phyloP scores from a whole-genome alignment of 2,888 invertebrate genomes.

The Cordilura impudica region DNA sequence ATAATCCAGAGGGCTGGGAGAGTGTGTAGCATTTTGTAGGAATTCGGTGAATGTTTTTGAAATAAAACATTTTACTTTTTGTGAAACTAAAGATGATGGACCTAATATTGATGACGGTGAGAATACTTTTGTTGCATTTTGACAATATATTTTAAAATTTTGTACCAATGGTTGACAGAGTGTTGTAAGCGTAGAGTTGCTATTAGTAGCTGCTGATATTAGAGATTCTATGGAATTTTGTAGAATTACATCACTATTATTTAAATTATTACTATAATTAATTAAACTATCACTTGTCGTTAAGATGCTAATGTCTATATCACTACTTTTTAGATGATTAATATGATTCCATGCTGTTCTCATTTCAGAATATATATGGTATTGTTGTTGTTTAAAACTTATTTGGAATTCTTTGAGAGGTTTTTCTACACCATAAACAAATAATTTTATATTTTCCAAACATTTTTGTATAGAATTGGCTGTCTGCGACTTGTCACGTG shows the following conservation, averaged over 20 bases:
- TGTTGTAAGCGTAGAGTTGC: background rate
- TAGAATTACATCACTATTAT: conserved; percentile 67
- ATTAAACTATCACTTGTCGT: conserved; percentile 32
- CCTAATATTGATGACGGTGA: background rate
- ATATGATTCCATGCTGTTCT: conserved; percentile 10
- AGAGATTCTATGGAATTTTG: background rate
- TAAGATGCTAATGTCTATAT: conserved; percentile 13
- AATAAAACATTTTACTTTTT: conserved; percentile 48
- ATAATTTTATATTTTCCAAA: conserved; percentile 69
- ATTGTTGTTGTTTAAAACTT: conserved; percentile 67
- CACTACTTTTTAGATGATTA: conserved; percentile 5
- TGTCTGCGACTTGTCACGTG: conserved; percentile 10
- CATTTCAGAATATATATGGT: background rate
- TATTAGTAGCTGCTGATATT: background rate
- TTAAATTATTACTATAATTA: conserved; percentile 65
- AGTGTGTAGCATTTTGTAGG: background rate
- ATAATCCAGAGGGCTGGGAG: conserved; percentile 17
- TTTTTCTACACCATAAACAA: conserved; percentile 68
- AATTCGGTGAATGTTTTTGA: conserved; percentile 12
- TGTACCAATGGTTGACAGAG: conserved; percentile 37
- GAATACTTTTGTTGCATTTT: conserved; percentile 33
- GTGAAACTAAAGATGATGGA: background rate
- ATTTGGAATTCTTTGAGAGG: conserved; percentile 75
- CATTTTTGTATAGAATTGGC: conserved; percentile 64
- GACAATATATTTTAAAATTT: conserved; percentile 28